Evolutionary conservation across 2,888 invertebrate genomes (phyloP).

Genomic region (Pollenia griseotomentosa): DNA sequence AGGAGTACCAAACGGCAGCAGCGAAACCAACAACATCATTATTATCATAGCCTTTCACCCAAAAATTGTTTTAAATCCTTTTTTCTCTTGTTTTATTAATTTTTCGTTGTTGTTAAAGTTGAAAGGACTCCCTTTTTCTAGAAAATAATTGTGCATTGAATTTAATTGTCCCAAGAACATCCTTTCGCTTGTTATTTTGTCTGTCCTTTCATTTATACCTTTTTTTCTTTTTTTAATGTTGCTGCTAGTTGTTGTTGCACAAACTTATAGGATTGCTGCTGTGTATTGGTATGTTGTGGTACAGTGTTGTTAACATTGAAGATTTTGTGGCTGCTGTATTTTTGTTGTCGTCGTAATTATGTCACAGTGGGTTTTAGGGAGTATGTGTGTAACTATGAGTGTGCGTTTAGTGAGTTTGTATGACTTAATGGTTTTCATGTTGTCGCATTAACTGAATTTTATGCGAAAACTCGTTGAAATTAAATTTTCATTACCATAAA

Average conservation of each 20-base stretch:
- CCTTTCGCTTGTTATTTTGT: slow-evolving; percentile 51
- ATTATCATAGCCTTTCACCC: slow-evolving; percentile 31
- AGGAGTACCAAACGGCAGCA: slow-evolving; percentile 1
- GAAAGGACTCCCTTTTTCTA: slow-evolving; percentile 25
- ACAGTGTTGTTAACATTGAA: slow-evolving; percentile 46
- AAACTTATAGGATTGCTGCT: neutral
- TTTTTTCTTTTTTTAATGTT: neutral
- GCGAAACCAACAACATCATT: slow-evolving; percentile 14
- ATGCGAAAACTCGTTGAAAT: slow-evolving; percentile 65
- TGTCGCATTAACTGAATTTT: slow-evolving; percentile 69
- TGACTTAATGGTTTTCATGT: slow-evolving; percentile 58
- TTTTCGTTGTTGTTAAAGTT: neutral
- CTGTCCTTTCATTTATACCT: neutral
- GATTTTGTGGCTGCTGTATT: slow-evolving; percentile 42
- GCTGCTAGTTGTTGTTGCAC: neutral
- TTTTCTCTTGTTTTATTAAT: neutral
- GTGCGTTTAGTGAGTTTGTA: neutral
- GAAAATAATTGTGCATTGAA: slow-evolving; percentile 49
- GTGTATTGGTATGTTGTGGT: slow-evolving; percentile 1
- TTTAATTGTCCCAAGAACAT: slow-evolving; percentile 64
- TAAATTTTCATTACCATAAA: slow-evolving; percentile 64
- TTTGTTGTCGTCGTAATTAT: slow-evolving; percentile 36
- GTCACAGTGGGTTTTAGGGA: slow-evolving; percentile 11
- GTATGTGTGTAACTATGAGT: neutral
- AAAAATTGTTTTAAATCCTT: slow-evolving; percentile 11